A percentile compares a stretch with the other conserved stretches of the same genome.
Evolutionary conservation across 2,888 invertebrate species (phyloP).

Genomic region (Criorhina ranunculi): DNA sequence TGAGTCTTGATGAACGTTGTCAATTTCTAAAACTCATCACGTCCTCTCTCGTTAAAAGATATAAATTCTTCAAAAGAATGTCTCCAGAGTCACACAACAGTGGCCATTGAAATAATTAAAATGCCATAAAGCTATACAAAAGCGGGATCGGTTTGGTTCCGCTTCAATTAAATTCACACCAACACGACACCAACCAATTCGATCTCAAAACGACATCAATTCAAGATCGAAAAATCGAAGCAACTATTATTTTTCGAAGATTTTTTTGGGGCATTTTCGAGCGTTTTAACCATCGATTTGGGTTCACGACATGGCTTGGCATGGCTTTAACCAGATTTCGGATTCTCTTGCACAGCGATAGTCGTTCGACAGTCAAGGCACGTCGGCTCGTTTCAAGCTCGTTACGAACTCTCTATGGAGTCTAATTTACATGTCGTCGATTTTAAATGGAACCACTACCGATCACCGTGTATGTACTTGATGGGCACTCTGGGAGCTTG

Average conservation of each 20-base stretch:
- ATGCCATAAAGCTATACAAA: conserved; percentile 58
- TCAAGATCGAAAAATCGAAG: conserved; percentile 37
- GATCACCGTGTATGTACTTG: not conserved
- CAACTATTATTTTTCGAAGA: conserved; percentile 30
- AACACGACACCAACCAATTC: not conserved
- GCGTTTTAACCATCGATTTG: conserved; percentile 63
- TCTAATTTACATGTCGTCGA: conserved; percentile 65
- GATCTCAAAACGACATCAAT: not conserved
- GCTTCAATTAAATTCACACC: conserved; percentile 69
- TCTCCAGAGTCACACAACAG: conserved; percentile 27
- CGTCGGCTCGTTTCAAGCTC: conserved; percentile 44
- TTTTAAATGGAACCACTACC: conserved; percentile 54
- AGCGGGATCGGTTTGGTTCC: conserved; percentile 22
- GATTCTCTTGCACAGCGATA: conserved; percentile 23
- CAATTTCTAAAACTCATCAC: conserved; percentile 68
- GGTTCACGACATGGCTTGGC: conserved; percentile 47
- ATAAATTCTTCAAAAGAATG: conserved; percentile 68
- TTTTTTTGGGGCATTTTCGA: conserved; percentile 62
- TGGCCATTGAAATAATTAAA: conserved; percentile 74
- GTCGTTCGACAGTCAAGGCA: conserved; percentile 30
- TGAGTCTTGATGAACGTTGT: not conserved
- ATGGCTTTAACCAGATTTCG: conserved; percentile 39
- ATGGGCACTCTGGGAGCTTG: conserved; percentile 17
- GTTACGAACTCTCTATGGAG: conserved; percentile 46
- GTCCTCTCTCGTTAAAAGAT: conserved; percentile 45